Base-by-base conservation (phyloP, 1,140 invertebrate genomes). In the Melanaphis sacchari region DNA sequence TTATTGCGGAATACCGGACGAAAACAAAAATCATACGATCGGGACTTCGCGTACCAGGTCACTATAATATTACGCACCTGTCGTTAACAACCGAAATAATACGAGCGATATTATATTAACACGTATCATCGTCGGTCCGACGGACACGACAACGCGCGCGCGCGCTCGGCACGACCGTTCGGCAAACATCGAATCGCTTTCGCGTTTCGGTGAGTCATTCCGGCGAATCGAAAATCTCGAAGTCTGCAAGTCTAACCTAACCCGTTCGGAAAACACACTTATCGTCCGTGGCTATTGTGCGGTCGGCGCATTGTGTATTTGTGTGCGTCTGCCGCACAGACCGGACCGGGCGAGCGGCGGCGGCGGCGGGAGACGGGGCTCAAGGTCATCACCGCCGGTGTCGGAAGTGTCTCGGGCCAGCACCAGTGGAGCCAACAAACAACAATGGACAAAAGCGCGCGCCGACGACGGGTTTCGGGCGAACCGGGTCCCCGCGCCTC, bases 391-490 rank as follows among this genome's bases (percentile, higher is more conserved):
- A 21, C 76, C 76, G 36, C 90, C 90, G 54, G 46, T 93, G 91
- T 93, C 91, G 91, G 91, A 93, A 93, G 91, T 84, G 76, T 93
- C 91, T 93, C 76, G 81, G 81, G 18, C 90, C 90, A 52, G 90
- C 90, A 76, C 43, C 90, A 82, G 90, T 92, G 90, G 90, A 82
- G 90, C 90, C 90, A 82, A 82, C 90, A 82, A 92, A 90, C 89
- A 92, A 90, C 89, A 90, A 90, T 90, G 89, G 89, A 41, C 90
- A 31, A 41, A 36, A 40, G 40, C 41, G 40, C 66, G 31, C 31
- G 90, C 59, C 24, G 36, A 36, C 87, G 36, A n/a, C 87, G 36
- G n/a, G n/a, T 88, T 49, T 38, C 43, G 88, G 21, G 0, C 49
- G 1, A 43, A 40, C 36, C 36, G n/a, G 85, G 31, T n/a, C n/a